Evolutionary conservation across 2,888 invertebrate species (phyloP).

Genomic region (Cryptus armator): DNA sequence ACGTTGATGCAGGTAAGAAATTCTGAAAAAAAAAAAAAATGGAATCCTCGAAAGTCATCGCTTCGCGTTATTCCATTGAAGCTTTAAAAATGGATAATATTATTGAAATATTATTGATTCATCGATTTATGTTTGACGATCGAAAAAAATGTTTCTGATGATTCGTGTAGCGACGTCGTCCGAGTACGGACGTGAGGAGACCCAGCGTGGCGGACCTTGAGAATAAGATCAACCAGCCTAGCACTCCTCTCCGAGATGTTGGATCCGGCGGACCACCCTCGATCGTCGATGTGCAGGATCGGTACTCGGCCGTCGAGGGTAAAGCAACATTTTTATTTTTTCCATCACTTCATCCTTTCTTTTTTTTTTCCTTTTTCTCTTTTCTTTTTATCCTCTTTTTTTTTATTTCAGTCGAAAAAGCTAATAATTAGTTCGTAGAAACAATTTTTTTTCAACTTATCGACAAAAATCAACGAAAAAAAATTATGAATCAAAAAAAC

Average conservation of each 20-base stretch:
- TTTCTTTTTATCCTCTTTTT: slow-evolving; percentile 26
- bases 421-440: too few species aligned
- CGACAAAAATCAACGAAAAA: too few species aligned
- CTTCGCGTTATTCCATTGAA: slow-evolving; percentile 20
- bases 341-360: slow-evolving; percentile 1
- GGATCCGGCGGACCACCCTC: slow-evolving; percentile 94
- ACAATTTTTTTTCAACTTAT: too few species aligned
- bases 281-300: slow-evolving; percentile 97
- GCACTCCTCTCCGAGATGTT: slow-evolving; percentile 93
- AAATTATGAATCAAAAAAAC: too few species aligned
- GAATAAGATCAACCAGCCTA: slow-evolving; percentile 95
- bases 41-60: slow-evolving; percentile 50
- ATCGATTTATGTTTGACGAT: slow-evolving; percentile 27
- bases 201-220: slow-evolving; percentile 96
- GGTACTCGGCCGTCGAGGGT: slow-evolving; percentile 99
- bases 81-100: not conserved
- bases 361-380: slow-evolving; percentile 24
- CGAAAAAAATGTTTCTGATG: slow-evolving; percentile 29
- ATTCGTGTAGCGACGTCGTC: slow-evolving; percentile 90
- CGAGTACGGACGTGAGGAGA: slow-evolving; percentile 95
- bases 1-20: slow-evolving; percentile 55
- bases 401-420: not conserved
- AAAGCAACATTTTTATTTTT: slow-evolving; percentile 63
- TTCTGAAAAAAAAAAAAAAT: slow-evolving; percentile 13
- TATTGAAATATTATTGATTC: not conserved